Evolutionary conservation across 2,113 vertebrate genomes (phyloP), one percentile per base, ranked within the genome.

Genomic region (Acinonyx jubatus): DNA sequence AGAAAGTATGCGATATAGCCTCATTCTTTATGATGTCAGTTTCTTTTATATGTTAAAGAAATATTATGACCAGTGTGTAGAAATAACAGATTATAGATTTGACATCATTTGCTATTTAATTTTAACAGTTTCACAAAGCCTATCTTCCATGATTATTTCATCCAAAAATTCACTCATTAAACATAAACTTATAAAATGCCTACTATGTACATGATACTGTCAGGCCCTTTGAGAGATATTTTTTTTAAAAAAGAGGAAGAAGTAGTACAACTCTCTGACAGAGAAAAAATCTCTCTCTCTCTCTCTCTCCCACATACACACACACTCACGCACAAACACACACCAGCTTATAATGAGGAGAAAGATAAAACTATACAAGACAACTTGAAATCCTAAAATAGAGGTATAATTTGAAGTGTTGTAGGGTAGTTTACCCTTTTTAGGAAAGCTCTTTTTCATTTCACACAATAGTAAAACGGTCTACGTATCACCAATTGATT

Each of bases 1-100:
- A 57, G 68, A 96, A 97, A 96, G 45, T 94, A 83, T 41, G 7
- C 16, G 55, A 50, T 45, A 95, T 3, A 96, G 61, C 16, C 55
- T 97, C 65, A 90, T 96, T 10, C 55, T 92, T 94, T 90, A 86
- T 69, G 91, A 61, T 97, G 92, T 97, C 92, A 98, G 25, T 90
- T 87, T 80, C 41, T 96, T 89, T 95, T 93, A 69, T 89, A 96
- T 76, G 9, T 88, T 92, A 81, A 95, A 91, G 93, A 98, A 97
- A 97, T 95, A 97, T 96, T 96, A 97, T 95, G 74, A 95, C 41
- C 36, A 66, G 21, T 79, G 2, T 88, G 10, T 79, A 93, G 78
- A 88, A 96, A 92, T 29, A 96, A 85, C n/a, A 93, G 16, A 65
- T 76, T 81, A 93, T 45, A 96, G 45, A 95, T 91, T 76, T 92